phyloP scores from a whole-genome alignment of 2,888 invertebrate species.

The Chrysolina haemoptera region DNA sequence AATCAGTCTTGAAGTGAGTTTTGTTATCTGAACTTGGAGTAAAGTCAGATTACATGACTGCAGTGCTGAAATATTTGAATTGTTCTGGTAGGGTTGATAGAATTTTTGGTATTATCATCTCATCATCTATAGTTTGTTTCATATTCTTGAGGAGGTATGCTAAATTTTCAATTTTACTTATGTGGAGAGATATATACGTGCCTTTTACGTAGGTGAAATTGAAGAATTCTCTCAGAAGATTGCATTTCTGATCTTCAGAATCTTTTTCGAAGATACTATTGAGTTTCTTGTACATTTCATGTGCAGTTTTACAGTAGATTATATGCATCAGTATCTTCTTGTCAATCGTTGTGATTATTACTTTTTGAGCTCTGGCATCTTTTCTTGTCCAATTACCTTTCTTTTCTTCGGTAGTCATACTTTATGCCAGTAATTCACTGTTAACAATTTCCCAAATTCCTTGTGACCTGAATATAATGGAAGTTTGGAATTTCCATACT shows the following conservation, averaged over 20 bases:
- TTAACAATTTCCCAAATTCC: neutral
- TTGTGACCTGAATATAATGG: neutral
- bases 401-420: neutral
- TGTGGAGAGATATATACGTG: neutral
- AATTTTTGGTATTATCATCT: conserved; percentile 42
- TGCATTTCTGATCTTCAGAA: neutral
- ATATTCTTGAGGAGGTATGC: conserved; percentile 32
- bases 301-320: neutral
- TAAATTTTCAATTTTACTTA: conserved; percentile 39
- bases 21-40: conserved; percentile 28
- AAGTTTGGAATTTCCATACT: neutral
- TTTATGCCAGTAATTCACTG: neutral
- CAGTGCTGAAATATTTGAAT: conserved; percentile 59
- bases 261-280: neutral
- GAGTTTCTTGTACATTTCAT: neutral
- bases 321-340: neutral
- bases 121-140: conserved; percentile 34
- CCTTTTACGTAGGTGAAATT: neutral
- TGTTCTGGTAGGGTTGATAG: conserved; percentile 55
- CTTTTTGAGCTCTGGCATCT: neutral
- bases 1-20: conserved; percentile 42
- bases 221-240: conserved; percentile 1
- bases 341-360: neutral
- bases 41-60: conserved; percentile 42
- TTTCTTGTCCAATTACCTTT: neutral